Conservation (phyloP, 1,140 invertebrate genomes). For the Ridgeia piscesae region DNA sequence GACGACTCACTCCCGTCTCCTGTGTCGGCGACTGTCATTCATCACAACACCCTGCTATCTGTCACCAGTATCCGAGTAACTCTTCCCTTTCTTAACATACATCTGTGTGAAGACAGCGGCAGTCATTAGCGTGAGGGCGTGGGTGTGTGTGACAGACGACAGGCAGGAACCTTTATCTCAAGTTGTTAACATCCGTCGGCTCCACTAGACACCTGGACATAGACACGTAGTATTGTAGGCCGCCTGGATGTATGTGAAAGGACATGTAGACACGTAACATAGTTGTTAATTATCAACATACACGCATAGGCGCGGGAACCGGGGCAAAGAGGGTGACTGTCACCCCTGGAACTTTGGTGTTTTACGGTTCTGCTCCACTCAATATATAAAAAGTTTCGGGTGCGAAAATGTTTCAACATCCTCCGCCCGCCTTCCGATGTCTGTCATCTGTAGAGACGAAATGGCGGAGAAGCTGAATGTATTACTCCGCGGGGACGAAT, state of each 20-base stretch:
- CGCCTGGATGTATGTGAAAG: background rate
- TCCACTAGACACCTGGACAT: background rate
- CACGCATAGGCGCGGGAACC: no score
- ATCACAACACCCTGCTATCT: background rate
- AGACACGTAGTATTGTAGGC: background rate
- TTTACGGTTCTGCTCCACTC: no score
- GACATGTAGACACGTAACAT: background rate
- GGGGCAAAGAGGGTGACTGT: no score
- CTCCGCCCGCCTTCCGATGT: no score
- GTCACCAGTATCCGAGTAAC: background rate
- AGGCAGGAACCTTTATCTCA: background rate
- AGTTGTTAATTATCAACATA: background rate
- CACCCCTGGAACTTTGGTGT: no score
- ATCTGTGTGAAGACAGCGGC: background rate
- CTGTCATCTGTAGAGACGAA: no score
- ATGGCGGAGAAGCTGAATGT: no score
- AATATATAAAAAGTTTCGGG: no score
- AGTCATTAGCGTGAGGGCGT: background rate
- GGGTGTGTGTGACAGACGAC: background rate
- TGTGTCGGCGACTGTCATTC: background rate
- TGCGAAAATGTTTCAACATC: no score
- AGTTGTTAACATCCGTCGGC: background rate
- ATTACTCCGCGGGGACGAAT: no score
- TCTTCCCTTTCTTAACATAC: background rate
- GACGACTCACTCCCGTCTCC: background rate